Conservation (phyloP, 2,113 vertebrate genomes). For the Xyrauchen texanus region DNA sequence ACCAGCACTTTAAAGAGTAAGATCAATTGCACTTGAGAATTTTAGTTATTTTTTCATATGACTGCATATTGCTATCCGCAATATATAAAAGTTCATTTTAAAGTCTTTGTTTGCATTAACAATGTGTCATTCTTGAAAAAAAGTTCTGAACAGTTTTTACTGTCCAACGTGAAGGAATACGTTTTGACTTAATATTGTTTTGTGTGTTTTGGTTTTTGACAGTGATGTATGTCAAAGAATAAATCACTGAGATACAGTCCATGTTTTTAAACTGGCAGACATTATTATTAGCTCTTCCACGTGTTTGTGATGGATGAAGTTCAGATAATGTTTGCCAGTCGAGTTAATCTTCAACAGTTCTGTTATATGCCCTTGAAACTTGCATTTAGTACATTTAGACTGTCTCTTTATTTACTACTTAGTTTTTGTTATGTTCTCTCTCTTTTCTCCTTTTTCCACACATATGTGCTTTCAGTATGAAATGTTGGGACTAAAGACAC, state of each 20-base stretch:
- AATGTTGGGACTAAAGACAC: background rate
- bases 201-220: background rate
- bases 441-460: background rate
- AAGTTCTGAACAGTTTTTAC: no score
- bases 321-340: conserved; percentile 28
- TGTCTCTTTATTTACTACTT: background rate
- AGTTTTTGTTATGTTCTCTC: background rate
- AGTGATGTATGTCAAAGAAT: background rate
- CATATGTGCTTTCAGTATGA: background rate
- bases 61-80: background rate
- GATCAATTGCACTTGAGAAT: background rate
- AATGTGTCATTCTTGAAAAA: no score
- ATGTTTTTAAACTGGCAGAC: background rate
- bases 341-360: conserved; percentile 51
- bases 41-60: background rate
- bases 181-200: background rate
- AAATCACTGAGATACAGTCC: background rate
- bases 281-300: background rate
- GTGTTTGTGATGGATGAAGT: conserved; percentile 18
- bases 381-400: background rate
- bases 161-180: no score
- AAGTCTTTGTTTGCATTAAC: background rate
- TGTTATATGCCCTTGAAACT: background rate
- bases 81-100: background rate
- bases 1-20: background rate